Evolutionary conservation across 2,113 vertebrate species (phyloP).

Genomic region (Megaleporinus macrocephalus): DNA sequence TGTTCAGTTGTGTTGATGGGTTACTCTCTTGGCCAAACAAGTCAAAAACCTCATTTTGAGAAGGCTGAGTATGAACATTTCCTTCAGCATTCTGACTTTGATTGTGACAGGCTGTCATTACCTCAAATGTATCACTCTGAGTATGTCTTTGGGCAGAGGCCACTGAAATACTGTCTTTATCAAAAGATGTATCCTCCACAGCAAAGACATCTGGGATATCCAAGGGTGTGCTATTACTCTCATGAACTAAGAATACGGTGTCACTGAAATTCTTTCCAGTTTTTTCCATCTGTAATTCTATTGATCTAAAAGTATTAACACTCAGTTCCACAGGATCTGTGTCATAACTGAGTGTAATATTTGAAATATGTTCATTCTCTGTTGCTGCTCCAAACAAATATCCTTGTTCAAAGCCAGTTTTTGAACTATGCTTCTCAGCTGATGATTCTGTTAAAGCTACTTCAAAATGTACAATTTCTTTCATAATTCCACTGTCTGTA

Average conservation of each 20-base stretch:
- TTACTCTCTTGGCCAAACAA: slow-evolving; percentile 12
- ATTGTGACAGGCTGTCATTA: slow-evolving; percentile 15
- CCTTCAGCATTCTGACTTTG: slow-evolving; percentile 34
- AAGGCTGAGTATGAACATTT: background rate
- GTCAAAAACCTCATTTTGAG: slow-evolving; percentile 12
- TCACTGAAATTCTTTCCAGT: background rate
- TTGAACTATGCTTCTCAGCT: background rate
- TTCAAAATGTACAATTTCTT: slow-evolving; percentile 7
- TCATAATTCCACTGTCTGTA: background rate
- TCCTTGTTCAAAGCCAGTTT: slow-evolving; percentile 10
- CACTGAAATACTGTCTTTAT: slow-evolving; percentile 31
- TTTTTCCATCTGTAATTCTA: slow-evolving; percentile 28
- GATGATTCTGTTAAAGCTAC: background rate
- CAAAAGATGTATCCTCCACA: slow-evolving; percentile 23
- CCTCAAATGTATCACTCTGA: slow-evolving; percentile 20
- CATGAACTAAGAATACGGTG: background rate
- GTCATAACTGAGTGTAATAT: background rate
- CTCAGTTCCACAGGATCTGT: slow-evolving; percentile 12
- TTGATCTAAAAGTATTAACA: slow-evolving; percentile 28
- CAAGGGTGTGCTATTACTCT: background rate
- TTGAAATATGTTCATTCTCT: background rate
- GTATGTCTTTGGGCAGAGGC: slow-evolving; percentile 13
- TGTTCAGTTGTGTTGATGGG: slow-evolving; percentile 5
- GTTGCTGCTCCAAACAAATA: background rate
- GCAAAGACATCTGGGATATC: slow-evolving; percentile 27